These are phyloP conservation scores for Tylochromis polylepis DNA, from an alignment of 2,113 vertebrate species.

Conservation along the genomic window DNA sequence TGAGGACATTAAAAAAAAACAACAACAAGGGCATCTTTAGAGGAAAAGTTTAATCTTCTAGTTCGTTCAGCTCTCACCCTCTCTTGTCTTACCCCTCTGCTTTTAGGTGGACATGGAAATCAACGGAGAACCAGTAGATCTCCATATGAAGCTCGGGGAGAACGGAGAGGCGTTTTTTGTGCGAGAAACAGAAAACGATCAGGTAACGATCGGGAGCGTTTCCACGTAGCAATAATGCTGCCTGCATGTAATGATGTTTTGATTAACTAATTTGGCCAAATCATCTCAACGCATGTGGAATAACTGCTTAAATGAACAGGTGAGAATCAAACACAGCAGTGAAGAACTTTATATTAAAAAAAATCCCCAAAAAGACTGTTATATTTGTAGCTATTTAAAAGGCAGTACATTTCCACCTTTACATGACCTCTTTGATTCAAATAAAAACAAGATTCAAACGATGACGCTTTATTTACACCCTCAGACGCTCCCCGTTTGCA, in stretches of 20 bases:
- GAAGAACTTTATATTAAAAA: not conserved
- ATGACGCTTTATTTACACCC: not conserved
- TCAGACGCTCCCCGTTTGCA: constrained; percentile 30
- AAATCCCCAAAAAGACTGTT: not conserved
- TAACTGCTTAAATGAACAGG: not conserved
- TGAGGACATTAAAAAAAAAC: not conserved
- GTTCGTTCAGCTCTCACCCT: not conserved
- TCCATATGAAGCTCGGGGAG: constrained; percentile 97
- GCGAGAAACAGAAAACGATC: constrained; percentile 82
- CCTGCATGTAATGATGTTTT: not conserved
- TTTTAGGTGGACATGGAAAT: constrained; percentile 89
- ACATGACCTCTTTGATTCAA: not conserved
- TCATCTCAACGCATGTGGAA: accelerated
- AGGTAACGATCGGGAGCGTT: constrained; percentile 65
- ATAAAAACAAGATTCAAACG: not conserved
- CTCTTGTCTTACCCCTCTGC: not conserved
- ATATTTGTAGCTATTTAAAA: not conserved
- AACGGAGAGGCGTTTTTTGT: constrained; percentile 97
- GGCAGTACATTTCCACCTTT: not conserved
- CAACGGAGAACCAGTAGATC: constrained; percentile 79
- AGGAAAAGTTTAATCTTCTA: not conserved
- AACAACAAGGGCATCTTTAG: not conserved
- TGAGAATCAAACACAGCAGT: not conserved
- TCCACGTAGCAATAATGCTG: accelerated
- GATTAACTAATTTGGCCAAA: not conserved